phyloP scores from a whole-genome alignment of 2,797 vertebrate genomes.

The Poeciliopsis infans region DNA sequence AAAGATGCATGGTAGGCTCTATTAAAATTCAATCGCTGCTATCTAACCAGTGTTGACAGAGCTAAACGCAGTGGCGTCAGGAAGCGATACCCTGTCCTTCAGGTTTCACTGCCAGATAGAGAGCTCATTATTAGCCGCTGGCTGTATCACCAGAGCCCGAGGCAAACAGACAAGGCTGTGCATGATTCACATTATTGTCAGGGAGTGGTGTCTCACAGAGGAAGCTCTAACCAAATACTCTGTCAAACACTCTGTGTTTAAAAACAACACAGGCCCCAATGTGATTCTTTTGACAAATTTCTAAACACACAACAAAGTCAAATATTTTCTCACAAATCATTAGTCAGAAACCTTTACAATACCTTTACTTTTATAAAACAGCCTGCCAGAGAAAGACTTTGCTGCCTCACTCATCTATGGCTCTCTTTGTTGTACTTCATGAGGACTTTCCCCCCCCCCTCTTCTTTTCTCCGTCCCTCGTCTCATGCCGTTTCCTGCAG shows the following conservation, averaged over 20 bases:
- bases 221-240: conserved; percentile 39
- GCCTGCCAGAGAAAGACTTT: conserved; percentile 36
- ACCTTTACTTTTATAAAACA: conserved; percentile 51
- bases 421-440: conserved; percentile 76
- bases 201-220: conserved; percentile 65
- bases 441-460: conserved; percentile 45
- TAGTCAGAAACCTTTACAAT: conserved; percentile 15
- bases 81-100: conserved; percentile 66
- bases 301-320: conserved; percentile 12
- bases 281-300: conserved; percentile 26
- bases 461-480: conserved; percentile 55
- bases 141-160: conserved; percentile 46
- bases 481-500: conserved; percentile 61
- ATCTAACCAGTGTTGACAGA: conserved; percentile 64
- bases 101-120: conserved; percentile 67
- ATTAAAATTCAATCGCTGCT: conserved; percentile 43
- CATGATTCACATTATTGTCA: conserved; percentile 71
- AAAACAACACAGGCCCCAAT: conserved; percentile 34
- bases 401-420: conserved; percentile 72
- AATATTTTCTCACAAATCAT: conserved; percentile 21
- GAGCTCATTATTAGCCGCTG: conserved; percentile 64
- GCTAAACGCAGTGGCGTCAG: conserved; percentile 58
- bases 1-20: conserved; percentile 31
- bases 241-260: conserved; percentile 41
- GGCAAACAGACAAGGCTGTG: conserved; percentile 69